These are phyloP conservation scores for Agapornis canus DNA, from an alignment of 2,797 vertebrate species.

Conservation along the genomic window DNA sequence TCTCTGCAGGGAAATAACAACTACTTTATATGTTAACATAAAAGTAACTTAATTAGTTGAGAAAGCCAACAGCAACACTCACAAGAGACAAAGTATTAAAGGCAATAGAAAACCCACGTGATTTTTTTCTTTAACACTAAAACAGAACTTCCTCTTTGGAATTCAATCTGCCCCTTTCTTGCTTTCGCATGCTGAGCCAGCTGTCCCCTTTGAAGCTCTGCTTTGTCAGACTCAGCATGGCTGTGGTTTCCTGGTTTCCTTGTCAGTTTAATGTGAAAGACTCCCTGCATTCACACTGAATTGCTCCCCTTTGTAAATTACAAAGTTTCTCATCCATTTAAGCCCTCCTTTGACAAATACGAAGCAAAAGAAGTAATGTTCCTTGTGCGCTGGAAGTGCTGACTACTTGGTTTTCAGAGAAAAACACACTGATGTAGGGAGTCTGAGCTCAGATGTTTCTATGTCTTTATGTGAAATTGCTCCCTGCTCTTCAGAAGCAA, in stretches of 20 bases:
- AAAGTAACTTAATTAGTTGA: constrained; percentile 60
- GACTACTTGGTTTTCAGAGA: neutral
- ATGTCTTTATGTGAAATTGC: neutral
- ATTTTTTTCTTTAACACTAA: neutral
- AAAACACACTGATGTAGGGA: neutral
- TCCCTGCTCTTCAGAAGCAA: neutral
- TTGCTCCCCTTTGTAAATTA: constrained; percentile 5
- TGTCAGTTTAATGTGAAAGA: neutral
- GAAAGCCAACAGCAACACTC: constrained; percentile 31
- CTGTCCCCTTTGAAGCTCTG: constrained; percentile 17
- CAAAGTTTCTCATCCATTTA: neutral
- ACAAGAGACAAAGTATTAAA: neutral
- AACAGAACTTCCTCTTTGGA: neutral
- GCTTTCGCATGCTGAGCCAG: neutral
- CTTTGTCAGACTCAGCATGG: neutral
- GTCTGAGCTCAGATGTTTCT: neutral
- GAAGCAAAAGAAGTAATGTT: neutral
- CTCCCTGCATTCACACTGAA: neutral
- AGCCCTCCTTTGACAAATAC: neutral
- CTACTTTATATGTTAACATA: constrained; percentile 23
- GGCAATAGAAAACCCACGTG: neutral
- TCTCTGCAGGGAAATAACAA: constrained; percentile 49
- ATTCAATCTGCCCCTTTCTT: neutral
- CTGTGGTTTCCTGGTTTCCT: neutral
- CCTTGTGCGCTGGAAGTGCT: neutral